Percentiles rank a stretch among this genome's conserved stretches.
These are phyloP conservation scores for Miniopterus natalensis DNA, from an alignment of 2,113 vertebrate genomes.

Conservation along the genomic window DNA sequence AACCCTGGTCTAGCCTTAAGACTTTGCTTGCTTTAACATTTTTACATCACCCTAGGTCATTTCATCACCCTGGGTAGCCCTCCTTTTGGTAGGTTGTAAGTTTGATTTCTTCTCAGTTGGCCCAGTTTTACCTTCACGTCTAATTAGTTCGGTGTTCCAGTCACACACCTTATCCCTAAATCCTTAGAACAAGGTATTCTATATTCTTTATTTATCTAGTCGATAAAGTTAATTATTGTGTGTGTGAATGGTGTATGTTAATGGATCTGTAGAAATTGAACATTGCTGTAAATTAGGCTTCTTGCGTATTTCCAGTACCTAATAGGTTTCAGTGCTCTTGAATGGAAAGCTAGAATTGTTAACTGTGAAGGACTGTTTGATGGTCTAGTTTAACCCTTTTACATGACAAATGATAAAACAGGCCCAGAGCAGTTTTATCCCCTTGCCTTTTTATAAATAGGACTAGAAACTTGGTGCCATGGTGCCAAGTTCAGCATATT, in stretches of 20 bases:
- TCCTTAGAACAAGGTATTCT: neutral
- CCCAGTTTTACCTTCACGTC: neutral
- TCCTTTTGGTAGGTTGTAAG: neutral
- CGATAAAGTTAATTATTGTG: neutral
- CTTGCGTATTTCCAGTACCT: neutral
- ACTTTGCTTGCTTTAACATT: neutral
- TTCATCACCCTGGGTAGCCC: neutral
- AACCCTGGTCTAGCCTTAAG: neutral
- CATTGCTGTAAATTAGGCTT: neutral
- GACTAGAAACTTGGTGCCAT: neutral
- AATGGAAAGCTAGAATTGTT: neutral
- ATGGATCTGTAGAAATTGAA: neutral
- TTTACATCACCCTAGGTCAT: neutral
- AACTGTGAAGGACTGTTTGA: neutral
- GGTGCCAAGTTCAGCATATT: neutral
- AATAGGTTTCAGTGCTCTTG: neutral
- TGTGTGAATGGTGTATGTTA: neutral
- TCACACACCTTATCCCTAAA: neutral
- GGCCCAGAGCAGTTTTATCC: neutral
- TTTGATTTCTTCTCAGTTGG: neutral
- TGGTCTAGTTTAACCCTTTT: neutral
- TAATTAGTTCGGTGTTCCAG: neutral
- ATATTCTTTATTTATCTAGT: neutral
- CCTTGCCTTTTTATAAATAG: neutral
- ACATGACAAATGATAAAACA: neutral